A percentile compares a stretch with the other conserved stretches of the same genome.
Evolutionary conservation across 1,140 invertebrate species (phyloP).

Genomic region (Ruditapes philippinarum): DNA sequence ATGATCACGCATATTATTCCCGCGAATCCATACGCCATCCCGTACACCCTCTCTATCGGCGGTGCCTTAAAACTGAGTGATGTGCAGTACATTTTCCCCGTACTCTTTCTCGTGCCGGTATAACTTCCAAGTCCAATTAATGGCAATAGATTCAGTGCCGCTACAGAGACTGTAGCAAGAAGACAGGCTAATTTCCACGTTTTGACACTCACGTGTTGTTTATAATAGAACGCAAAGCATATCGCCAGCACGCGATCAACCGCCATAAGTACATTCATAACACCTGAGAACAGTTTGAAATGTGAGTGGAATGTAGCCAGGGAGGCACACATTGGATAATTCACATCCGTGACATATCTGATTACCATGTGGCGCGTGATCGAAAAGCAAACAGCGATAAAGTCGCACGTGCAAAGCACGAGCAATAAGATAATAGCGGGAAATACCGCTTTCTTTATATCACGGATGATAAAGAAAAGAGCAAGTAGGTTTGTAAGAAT

Average conservation of each 20-base stretch:
- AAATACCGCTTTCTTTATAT: slow-evolving; percentile 58
- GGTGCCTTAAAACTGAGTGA: slow-evolving; percentile 6
- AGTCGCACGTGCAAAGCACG: slow-evolving; percentile 45
- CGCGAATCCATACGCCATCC: slow-evolving; percentile 7
- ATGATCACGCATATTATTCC: slow-evolving; percentile 30
- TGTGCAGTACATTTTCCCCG: not conserved
- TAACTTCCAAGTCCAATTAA: slow-evolving; percentile 48
- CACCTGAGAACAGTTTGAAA: slow-evolving; percentile 35
- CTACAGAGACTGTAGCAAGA: slow-evolving; percentile 4
- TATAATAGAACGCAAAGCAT: slow-evolving; percentile 59
- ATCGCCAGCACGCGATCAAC: slow-evolving; percentile 44
- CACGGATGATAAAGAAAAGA: slow-evolving; percentile 45
- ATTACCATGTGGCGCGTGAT: not conserved
- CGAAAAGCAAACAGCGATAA: slow-evolving; percentile 39
- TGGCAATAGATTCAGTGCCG: slow-evolving; percentile 27
- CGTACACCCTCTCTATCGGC: slow-evolving; percentile 14
- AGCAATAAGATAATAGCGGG: slow-evolving; percentile 52
- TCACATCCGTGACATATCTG: not conserved
- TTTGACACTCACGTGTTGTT: slow-evolving; percentile 3
- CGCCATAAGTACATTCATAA: slow-evolving; percentile 50
- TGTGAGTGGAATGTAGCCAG: slow-evolving; percentile 14
- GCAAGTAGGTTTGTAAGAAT: slow-evolving; percentile 47
- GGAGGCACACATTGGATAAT: slow-evolving; percentile 16
- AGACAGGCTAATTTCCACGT: slow-evolving; percentile 52
- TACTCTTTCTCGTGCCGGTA: not conserved